Evolutionary conservation across 2,113 vertebrate species (phyloP).

Genomic region (Illadopsis cleaveri): DNA sequence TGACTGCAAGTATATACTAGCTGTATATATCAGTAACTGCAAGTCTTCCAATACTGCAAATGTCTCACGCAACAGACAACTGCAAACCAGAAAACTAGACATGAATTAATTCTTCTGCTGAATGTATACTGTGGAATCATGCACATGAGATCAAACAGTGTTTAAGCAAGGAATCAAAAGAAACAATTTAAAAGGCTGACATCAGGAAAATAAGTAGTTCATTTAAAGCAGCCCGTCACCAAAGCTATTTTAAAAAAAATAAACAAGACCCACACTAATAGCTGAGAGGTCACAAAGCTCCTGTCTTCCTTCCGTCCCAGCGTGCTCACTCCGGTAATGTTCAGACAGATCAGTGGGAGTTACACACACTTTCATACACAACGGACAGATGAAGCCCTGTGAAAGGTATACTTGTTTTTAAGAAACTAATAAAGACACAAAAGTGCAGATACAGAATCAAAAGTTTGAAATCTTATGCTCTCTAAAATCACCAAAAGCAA

Average conservation of each 20-base stretch:
- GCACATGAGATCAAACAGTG: slow-evolving; percentile 12
- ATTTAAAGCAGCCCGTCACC: slow-evolving; percentile 65
- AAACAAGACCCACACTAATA: slow-evolving; percentile 73
- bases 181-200: neutral
- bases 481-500: neutral
- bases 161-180: slow-evolving; percentile 26
- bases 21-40: neutral
- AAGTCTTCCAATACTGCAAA: neutral
- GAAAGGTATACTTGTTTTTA: slow-evolving; percentile 68
- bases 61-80: neutral
- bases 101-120: neutral
- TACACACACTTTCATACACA: slow-evolving; percentile 79
- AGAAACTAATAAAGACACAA: slow-evolving; percentile 8
- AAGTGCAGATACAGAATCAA: neutral
- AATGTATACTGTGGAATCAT: neutral
- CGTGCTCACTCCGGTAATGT: slow-evolving; percentile 77
- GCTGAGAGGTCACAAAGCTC: slow-evolving; percentile 62
- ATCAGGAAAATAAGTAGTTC: slow-evolving; percentile 12
- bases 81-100: slow-evolving; percentile 10
- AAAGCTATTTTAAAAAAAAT: slow-evolving; percentile 71
- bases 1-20: neutral
- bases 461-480: neutral
- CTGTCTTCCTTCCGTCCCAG: slow-evolving; percentile 67
- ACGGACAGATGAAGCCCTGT: slow-evolving; percentile 84
- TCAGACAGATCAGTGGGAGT: slow-evolving; percentile 75